Conservation (phyloP, 2,113 vertebrate species). For the human region GRCh38 chr16:71045501-71046000, state of each 20-base stretch:
- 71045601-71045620: neutral
- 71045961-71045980: neutral
- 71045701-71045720: neutral
- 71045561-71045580: neutral
- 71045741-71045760: neutral
- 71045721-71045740: neutral
- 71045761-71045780: neutral
- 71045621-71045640: neutral
- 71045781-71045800: neutral
- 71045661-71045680: neutral
- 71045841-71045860: neutral
- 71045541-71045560: neutral
- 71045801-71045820: neutral
- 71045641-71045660: neutral
- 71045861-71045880: neutral
- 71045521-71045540: neutral
- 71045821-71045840: neutral
- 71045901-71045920: neutral
- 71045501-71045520: neutral
- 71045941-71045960: neutral
- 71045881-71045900: neutral
- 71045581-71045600: neutral
- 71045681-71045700: neutral
- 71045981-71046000: neutral
- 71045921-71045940: neutral